These are phyloP conservation scores for Danaus chrysippus DNA, from an alignment of 2,888 invertebrate species.

Conservation along the genomic window DNA sequence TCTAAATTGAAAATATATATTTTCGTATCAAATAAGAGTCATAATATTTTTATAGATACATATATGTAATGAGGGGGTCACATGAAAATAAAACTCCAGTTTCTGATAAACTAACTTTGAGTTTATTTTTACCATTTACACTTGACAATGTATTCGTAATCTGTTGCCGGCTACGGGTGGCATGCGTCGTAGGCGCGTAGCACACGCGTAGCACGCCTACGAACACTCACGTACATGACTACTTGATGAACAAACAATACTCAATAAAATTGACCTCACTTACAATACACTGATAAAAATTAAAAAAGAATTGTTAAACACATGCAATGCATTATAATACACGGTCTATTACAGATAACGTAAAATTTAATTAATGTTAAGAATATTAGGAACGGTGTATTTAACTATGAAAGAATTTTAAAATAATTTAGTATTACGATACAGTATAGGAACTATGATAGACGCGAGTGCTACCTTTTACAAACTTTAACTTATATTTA, in stretches of 20 bases:
- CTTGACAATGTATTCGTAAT: slow-evolving; percentile 80
- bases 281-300: slow-evolving; percentile 38
- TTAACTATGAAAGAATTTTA: slow-evolving; percentile 77
- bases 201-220: slow-evolving; percentile 58
- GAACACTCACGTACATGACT: slow-evolving; percentile 41
- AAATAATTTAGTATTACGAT: slow-evolving; percentile 76
- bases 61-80: too few relatives aligned
- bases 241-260: slow-evolving; percentile 26
- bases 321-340: slow-evolving; percentile 47
- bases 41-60: too few relatives aligned
- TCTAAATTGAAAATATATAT: too few relatives aligned
- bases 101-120: slow-evolving; percentile 81
- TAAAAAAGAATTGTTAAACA: slow-evolving; percentile 40
- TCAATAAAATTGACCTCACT: slow-evolving; percentile 20
- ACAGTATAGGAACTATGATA: slow-evolving; percentile 79
- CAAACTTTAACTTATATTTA: slow-evolving; percentile 66
- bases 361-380: slow-evolving; percentile 68
- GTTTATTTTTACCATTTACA: slow-evolving; percentile 81
- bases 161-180: slow-evolving; percentile 75
- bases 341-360: slow-evolving; percentile 50
- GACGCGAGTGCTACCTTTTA: slow-evolving; percentile 73
- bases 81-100: slow-evolving; percentile 66
- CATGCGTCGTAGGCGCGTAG: slow-evolving; percentile 68
- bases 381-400: slow-evolving; percentile 78
- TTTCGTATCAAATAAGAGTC: too few relatives aligned